Evolutionary conservation across 2,797 vertebrate genomes (phyloP).

Genomic region (Alcedo quadribrachys): DNA sequence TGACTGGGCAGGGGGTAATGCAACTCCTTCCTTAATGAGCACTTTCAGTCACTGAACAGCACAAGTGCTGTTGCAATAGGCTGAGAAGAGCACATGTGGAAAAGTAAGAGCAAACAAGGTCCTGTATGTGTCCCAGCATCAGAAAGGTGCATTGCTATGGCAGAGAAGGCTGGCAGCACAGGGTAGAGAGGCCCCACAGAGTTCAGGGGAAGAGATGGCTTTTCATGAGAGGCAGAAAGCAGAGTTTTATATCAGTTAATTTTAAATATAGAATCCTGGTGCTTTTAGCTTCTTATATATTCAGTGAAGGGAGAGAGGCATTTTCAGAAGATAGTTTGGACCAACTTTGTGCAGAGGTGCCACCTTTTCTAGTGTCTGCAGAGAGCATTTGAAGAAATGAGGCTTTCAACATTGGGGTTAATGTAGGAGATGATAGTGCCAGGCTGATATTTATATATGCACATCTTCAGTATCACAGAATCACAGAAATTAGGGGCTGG

Average conservation of each 20-base stretch:
- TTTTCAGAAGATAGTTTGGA: neutral
- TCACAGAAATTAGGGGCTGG: too few relatives aligned
- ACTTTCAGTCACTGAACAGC: neutral
- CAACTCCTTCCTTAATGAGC: neutral
- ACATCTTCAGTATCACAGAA: neutral
- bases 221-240: neutral
- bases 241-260: neutral
- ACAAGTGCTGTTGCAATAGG: neutral
- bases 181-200: neutral
- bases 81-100: neutral
- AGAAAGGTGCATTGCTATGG: neutral
- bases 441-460: neutral
- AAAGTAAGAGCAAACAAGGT: neutral
- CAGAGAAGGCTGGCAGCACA: accelerated
- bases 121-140: neutral
- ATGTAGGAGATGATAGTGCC: neutral
- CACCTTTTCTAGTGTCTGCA: neutral
- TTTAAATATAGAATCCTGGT: neutral
- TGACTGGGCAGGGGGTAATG: neutral
- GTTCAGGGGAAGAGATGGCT: neutral
- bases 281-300: neutral
- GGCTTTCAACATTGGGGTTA: neutral
- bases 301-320: neutral
- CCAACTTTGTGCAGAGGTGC: neutral
- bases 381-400: neutral